Evolutionary conservation across 1,140 invertebrate species (phyloP).

Genomic region (Plectrocnemia conspersa): DNA sequence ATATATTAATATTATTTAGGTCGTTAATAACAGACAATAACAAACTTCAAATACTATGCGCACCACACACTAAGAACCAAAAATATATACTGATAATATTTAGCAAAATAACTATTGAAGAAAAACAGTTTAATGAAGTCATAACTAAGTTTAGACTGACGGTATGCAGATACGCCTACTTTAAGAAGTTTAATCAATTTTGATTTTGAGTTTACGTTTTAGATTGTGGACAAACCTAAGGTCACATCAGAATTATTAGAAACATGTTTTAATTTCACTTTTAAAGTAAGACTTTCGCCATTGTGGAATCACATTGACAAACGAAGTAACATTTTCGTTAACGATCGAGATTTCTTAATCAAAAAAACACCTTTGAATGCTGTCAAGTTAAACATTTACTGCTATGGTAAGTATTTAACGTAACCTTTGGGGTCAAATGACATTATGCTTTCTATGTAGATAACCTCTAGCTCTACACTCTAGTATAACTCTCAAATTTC

Average conservation of each 20-base stretch:
- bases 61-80: too few relatives aligned
- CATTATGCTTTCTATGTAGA: too few relatives aligned
- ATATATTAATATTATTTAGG: too few relatives aligned
- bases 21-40: too few relatives aligned
- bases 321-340: slow-evolving; percentile 43
- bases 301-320: slow-evolving; percentile 46
- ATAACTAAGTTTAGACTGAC: too few relatives aligned
- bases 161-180: too few relatives aligned
- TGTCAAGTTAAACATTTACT: slow-evolving; percentile 39
- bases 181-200: too few relatives aligned
- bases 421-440: too few relatives aligned
- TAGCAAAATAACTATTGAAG: background rate
- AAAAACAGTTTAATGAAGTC: too few relatives aligned
- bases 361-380: slow-evolving; percentile 41
- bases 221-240: slow-evolving; percentile 40
- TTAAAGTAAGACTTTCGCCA: slow-evolving; percentile 47
- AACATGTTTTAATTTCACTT: slow-evolving; percentile 47
- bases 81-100: slow-evolving; percentile 34
- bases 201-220: slow-evolving; percentile 28
- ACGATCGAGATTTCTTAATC: slow-evolving; percentile 46
- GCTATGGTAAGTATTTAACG: slow-evolving; percentile 39
- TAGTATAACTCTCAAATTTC: too few relatives aligned
- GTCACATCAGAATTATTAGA: slow-evolving; percentile 40
- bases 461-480: too few relatives aligned
- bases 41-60: too few relatives aligned